Conservation (phyloP, 2,888 invertebrate genomes). For the Agrotis ipsilon region DNA sequence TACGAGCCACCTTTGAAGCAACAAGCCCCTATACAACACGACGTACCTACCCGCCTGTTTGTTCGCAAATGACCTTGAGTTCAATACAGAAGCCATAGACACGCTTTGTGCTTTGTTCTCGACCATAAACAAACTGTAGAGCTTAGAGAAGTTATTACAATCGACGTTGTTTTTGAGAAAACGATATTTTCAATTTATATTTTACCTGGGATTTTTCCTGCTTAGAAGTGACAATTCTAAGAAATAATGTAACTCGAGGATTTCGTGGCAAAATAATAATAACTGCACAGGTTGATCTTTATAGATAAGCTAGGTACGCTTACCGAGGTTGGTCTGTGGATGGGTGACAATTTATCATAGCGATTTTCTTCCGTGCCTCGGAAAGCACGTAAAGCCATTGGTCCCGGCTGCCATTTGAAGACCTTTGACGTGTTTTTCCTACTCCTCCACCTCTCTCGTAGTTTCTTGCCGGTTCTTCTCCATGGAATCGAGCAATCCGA, state of each 20-base stretch:
- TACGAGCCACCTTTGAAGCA: slow-evolving; percentile 9
- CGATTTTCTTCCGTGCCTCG: too few relatives aligned
- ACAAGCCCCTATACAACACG: slow-evolving; percentile 15
- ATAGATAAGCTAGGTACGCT: not conserved
- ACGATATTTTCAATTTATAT: too few relatives aligned
- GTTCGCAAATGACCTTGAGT: slow-evolving; percentile 6
- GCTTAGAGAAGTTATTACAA: not conserved
- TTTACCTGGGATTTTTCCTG: not conserved
- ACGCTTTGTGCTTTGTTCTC: slow-evolving; percentile 24
- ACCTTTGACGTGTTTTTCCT: too few relatives aligned
- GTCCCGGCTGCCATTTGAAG: too few relatives aligned
- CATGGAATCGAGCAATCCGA: too few relatives aligned
- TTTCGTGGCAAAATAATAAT: not conserved
- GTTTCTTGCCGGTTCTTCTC: too few relatives aligned
- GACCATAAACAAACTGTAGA: slow-evolving; percentile 15
- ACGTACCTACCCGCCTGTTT: not conserved
- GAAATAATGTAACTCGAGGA: not conserved
- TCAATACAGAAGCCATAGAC: slow-evolving; percentile 28
- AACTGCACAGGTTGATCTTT: not conserved
- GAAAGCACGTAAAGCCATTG: too few relatives aligned
- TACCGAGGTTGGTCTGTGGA: not conserved
- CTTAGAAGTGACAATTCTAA: too few relatives aligned
- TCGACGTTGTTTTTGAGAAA: not conserved
- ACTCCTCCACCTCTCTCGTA: too few relatives aligned
- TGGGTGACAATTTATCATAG: not conserved